A percentile compares a stretch with the other conserved stretches of the same genome.
Conservation (phyloP, 2,888 invertebrate species). For the Formica aserva region DNA sequence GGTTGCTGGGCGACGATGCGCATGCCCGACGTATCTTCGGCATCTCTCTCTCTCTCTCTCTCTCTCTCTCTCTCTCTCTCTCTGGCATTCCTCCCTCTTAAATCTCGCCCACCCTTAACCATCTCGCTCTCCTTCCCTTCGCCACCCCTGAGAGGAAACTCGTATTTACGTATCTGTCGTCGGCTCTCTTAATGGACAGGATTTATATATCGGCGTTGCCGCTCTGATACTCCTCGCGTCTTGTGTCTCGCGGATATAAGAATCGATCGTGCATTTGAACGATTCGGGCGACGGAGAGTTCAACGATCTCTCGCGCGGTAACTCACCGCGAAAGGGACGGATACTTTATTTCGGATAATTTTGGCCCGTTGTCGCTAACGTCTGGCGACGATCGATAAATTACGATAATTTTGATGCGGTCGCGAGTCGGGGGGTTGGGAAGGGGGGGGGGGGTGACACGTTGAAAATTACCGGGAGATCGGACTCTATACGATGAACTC, state of each 20-base stretch:
- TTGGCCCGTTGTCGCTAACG: slow-evolving; percentile 38
- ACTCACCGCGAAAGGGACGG: slow-evolving; percentile 4
- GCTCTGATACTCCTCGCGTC: neutral
- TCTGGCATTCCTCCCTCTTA: slow-evolving; percentile 25
- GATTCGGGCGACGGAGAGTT: slow-evolving; percentile 23
- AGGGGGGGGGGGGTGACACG: neutral
- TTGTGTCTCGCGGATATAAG: slow-evolving; percentile 35
- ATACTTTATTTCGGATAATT: slow-evolving; percentile 51
- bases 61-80: slow-evolving; percentile 24
- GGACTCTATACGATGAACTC: slow-evolving; percentile 31
- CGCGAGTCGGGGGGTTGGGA: neutral
- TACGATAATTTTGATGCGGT: slow-evolving; percentile 44
- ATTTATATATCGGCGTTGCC: slow-evolving; percentile 35
- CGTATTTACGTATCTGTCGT: slow-evolving; percentile 47
- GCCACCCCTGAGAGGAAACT: neutral
- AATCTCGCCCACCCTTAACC: slow-evolving; percentile 31
- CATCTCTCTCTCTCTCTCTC: too few relatives aligned
- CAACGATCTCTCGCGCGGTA: slow-evolving; percentile 36
- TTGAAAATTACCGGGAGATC: slow-evolving; percentile 35
- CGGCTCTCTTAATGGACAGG: slow-evolving; percentile 40
- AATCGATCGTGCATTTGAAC: slow-evolving; percentile 7
- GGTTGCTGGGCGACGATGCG: slow-evolving; percentile 64
- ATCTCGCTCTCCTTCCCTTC: neutral
- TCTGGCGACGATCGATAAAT: slow-evolving; percentile 33
- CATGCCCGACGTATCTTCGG: slow-evolving; percentile 53